Evolutionary conservation across 2,797 vertebrate genomes (phyloP).

Genomic region (Acestrorhynchus altus): DNA sequence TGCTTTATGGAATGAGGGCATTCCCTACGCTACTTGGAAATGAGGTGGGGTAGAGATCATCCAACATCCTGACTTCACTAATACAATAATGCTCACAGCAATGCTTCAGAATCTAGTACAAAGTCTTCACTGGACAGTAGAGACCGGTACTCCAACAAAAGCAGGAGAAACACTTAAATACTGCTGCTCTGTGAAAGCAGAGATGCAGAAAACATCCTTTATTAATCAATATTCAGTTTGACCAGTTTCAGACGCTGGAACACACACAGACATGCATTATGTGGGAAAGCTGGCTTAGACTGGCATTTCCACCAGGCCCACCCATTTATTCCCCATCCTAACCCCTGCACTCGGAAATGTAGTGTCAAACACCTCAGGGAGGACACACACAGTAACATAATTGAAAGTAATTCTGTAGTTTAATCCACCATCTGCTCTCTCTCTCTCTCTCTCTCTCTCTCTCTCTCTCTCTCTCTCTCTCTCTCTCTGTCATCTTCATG

Average conservation of each 20-base stretch:
- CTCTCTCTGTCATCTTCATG: slow-evolving; percentile 4
- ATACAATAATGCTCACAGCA: too few relatives aligned
- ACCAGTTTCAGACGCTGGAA: background rate
- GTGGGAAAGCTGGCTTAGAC: background rate
- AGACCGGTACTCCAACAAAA: too few relatives aligned
- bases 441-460: slow-evolving; percentile 18
- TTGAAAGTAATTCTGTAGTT: slow-evolving; percentile 34
- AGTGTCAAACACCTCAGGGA: slow-evolving; percentile 41
- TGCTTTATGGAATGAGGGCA: too few relatives aligned
- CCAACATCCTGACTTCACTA: too few relatives aligned
- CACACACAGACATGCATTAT: background rate
- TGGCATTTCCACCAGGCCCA: background rate
- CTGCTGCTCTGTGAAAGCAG: too few relatives aligned
- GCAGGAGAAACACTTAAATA: too few relatives aligned
- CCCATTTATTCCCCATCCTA: background rate
- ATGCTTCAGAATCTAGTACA: too few relatives aligned
- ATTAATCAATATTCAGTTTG: too few relatives aligned
- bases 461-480: slow-evolving; percentile 26
- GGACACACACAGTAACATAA: slow-evolving; percentile 33
- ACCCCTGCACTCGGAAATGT: slow-evolving; percentile 15
- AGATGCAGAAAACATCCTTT: too few relatives aligned
- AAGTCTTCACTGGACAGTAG: too few relatives aligned
- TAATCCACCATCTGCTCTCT: slow-evolving; percentile 49
- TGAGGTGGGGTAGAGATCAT: too few relatives aligned
- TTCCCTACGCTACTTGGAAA: too few relatives aligned